Evolutionary conservation across 2,888 invertebrate genomes (phyloP), one percentile per base, ranked within the genome.

Genomic region (Sipha maydis): DNA sequence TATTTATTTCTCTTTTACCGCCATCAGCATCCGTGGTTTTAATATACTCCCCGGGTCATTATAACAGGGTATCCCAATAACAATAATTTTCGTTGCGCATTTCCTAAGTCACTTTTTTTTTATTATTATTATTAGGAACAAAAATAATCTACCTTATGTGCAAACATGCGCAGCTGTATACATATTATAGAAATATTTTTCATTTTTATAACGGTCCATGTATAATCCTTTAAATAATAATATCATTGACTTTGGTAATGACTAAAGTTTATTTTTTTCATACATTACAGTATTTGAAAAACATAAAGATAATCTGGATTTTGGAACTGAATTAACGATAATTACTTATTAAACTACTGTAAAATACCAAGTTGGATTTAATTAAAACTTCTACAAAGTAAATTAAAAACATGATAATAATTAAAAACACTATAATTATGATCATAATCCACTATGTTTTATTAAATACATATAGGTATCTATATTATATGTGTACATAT

Each of bases 1-100:
- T 85, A 85, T 85, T 85, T 85, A 85, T 85, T 85, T 85, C 67
- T 69, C 34, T 85, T 85, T 85, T 78, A 85, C 85, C 77, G 85
- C 85, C 85, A 85, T 77, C 78, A 85, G 77, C 85, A 85, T 78
- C 85, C 85, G 31, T 69, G 77, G 85, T 85, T 85, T 78, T 67
- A 85, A 85, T 85, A 78, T 78, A 85, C 54, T 41, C 41, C 41
- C 76, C 41, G 48, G 19, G 31, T 56, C 73, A 69, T 69, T 77
- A 85, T 78, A 67, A 77, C 85, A 25, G 69, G 34, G 69, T 54
- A 78, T 69, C 41, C 77, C 85, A 78, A 85, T 85, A 78, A 78
- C 85, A 78, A 85, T 85, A 85, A 85, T 77, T 75, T 76, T 48
- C 85, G 67, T 82, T 48, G 9, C 67, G 61, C 67, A 11, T 77